phyloP scores from a whole-genome alignment of 2,797 vertebrate genomes.

The Chiloscyllium punctatum region DNA sequence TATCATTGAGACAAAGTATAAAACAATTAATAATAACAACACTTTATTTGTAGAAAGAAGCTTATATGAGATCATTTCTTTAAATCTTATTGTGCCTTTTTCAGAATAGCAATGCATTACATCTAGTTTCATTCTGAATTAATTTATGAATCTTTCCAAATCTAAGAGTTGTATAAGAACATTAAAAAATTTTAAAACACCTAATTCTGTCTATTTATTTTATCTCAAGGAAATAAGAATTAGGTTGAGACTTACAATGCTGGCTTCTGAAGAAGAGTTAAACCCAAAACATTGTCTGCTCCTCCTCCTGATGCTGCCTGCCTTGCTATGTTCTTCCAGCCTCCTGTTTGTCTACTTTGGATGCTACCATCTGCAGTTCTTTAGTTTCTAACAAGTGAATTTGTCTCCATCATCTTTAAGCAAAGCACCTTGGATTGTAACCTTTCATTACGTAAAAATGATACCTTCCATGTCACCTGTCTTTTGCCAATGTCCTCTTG shows the following conservation, averaged over 20 bases:
- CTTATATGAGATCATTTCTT: neutral
- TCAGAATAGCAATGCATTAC: neutral
- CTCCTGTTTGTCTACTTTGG: too few relatives aligned
- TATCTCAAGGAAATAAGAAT: neutral
- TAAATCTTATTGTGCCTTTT: neutral
- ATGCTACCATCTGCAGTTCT: too few relatives aligned
- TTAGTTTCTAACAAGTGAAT: too few relatives aligned
- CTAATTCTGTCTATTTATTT: neutral
- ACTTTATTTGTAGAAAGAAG: neutral
- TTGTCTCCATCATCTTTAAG: too few relatives aligned
- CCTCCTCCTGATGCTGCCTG: too few relatives aligned
- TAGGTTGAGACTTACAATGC: neutral
- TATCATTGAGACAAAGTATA: neutral
- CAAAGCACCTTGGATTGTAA: too few relatives aligned
- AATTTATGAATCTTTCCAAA: neutral
- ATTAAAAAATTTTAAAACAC: neutral
- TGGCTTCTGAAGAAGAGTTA: neutral
- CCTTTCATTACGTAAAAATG: too few relatives aligned
- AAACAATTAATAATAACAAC: slow-evolving; percentile 4
- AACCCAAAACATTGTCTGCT: too few relatives aligned
- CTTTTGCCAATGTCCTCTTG: too few relatives aligned
- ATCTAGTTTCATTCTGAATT: neutral
- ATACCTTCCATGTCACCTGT: too few relatives aligned
- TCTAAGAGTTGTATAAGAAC: too few relatives aligned
- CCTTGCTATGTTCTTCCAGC: too few relatives aligned